These are phyloP conservation scores for Zonitis immaculata DNA, from an alignment of 2,888 invertebrate genomes.

Conservation along the genomic window DNA sequence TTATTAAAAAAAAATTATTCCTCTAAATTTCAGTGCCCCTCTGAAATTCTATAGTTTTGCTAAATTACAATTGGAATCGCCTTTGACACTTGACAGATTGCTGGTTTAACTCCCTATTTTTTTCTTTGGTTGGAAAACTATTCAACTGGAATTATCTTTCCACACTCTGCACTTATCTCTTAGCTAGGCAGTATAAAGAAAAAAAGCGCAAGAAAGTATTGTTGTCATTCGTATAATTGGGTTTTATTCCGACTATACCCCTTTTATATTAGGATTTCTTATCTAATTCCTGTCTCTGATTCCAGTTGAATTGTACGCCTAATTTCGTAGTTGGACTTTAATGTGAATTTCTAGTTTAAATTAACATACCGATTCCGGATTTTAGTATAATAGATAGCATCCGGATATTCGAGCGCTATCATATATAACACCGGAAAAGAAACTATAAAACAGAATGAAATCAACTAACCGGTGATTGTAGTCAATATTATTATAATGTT, in stretches of 20 bases:
- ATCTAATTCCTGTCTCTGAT: no score
- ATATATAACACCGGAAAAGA: not conserved
- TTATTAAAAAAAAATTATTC: no score
- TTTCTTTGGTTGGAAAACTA: no score
- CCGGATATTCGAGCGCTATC: not conserved
- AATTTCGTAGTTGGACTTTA: not conserved
- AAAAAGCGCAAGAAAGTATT: no score
- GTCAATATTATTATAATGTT: not conserved
- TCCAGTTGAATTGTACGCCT: no score
- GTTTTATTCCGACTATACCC: no score
- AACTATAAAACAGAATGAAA: not conserved
- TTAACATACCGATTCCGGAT: not conserved
- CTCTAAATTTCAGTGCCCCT: no score
- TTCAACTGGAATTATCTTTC: not conserved
- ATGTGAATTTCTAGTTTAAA: not conserved
- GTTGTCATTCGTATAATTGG: no score
- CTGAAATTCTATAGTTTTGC: no score
- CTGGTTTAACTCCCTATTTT: not conserved
- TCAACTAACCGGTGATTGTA: not conserved
- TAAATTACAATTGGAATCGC: not conserved
- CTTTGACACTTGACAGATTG: slow-evolving; percentile 1
- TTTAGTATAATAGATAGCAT: not conserved
- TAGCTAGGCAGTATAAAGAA: no score
- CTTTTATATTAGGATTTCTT: no score
- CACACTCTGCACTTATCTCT: not conserved